These are phyloP conservation scores for Cantharis rufa DNA, from an alignment of 2,888 invertebrate genomes.

Conservation along the genomic window DNA sequence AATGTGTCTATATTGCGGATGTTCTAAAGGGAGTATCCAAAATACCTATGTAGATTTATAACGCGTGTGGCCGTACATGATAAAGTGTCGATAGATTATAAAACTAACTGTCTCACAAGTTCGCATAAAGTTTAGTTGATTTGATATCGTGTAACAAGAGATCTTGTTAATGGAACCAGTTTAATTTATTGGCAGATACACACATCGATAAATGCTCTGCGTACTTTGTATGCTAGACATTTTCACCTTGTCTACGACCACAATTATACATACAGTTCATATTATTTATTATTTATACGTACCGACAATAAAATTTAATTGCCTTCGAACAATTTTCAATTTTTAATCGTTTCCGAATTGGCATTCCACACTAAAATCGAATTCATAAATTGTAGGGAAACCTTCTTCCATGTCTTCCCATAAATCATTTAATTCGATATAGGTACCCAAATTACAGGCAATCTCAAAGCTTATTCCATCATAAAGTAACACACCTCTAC, in stretches of 20 bases:
- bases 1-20: constrained; percentile 22
- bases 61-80: constrained; percentile 24
- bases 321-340: background rate
- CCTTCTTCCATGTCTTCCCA: background rate
- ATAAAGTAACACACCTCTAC: background rate
- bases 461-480: background rate
- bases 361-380: background rate
- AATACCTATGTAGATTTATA: constrained; percentile 20
- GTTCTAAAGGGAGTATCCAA: constrained; percentile 15
- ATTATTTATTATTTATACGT: background rate
- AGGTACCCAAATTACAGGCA: background rate
- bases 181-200: constrained; percentile 25
- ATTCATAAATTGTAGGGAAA: background rate
- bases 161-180: constrained; percentile 27
- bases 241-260: constrained; percentile 4
- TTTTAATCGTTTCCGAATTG: background rate
- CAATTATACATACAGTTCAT: background rate
- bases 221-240: constrained; percentile 10
- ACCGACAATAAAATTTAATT: constrained; percentile 1
- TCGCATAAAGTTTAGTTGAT: constrained; percentile 25
- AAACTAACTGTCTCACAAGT: constrained; percentile 18
- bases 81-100: constrained; percentile 19
- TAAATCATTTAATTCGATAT: background rate
- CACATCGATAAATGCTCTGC: constrained; percentile 14
- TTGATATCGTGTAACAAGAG: constrained; percentile 24